A percentile compares a stretch with the other conserved stretches of the same genome.
Evolutionary conservation across 2,113 vertebrate genomes (phyloP).

Genomic region (Pachypanchax playfairii): DNA sequence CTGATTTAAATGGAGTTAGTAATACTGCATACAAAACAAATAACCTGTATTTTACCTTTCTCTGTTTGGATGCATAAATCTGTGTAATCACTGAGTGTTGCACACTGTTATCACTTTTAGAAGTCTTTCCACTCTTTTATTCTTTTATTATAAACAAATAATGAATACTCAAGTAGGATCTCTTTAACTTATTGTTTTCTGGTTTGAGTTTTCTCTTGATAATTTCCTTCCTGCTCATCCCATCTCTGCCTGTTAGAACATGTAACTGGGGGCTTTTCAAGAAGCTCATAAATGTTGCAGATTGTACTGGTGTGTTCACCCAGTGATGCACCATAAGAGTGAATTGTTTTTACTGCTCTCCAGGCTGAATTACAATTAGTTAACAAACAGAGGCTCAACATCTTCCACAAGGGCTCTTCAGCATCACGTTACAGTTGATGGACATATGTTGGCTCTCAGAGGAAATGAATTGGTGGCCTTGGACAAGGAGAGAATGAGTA

Average conservation of each 20-base stretch:
- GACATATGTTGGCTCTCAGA: not conserved
- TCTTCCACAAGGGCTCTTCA: constrained; percentile 16
- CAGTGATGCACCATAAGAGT: constrained; percentile 11
- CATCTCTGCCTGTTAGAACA: constrained; percentile 5
- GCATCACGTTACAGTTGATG: not conserved
- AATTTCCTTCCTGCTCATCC: not conserved
- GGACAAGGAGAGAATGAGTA: not conserved
- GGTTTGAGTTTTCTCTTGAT: not conserved
- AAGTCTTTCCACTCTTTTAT: not conserved
- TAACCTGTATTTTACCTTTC: not conserved
- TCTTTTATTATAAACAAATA: not conserved
- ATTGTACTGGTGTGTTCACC: not conserved
- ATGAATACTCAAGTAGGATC: not conserved
- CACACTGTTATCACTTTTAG: not conserved
- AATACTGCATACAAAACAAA: too few relatives aligned
- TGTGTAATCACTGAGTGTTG: not conserved
- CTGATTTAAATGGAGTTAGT: too few relatives aligned
- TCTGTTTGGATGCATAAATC: not conserved
- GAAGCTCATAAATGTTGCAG: constrained; percentile 26
- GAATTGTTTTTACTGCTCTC: not conserved
- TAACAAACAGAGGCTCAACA: constrained; percentile 2
- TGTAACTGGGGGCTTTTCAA: not conserved
- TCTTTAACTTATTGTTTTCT: not conserved
- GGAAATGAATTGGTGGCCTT: not conserved
- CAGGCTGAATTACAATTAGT: constrained; percentile 22